Conservation (phyloP, 2,113 vertebrate species). For the Phoenicopterus ruber region DNA sequence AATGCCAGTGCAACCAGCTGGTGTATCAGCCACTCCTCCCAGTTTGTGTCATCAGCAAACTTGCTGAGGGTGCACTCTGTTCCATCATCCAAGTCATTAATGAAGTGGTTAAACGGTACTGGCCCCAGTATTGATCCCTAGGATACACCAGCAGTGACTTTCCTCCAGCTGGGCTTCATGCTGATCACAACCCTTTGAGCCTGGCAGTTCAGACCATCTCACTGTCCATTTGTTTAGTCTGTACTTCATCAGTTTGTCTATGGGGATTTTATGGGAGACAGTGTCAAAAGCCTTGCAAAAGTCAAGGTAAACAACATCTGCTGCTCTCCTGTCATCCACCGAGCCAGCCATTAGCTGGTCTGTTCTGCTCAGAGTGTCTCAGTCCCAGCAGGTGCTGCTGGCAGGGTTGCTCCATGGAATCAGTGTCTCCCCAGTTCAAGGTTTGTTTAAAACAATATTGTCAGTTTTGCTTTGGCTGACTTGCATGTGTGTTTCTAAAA, state of each 20-base stretch:
- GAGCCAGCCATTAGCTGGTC: background rate
- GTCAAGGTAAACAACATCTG: slow-evolving; percentile 15
- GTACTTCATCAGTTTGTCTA: background rate
- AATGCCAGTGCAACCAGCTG: background rate
- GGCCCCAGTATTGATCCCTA: background rate
- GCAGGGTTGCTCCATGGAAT: background rate
- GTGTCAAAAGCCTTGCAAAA: background rate
- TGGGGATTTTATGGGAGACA: background rate
- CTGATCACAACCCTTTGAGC: background rate
- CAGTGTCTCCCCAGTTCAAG: background rate
- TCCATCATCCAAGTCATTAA: background rate
- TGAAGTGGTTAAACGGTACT: background rate
- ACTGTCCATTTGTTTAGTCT: background rate
- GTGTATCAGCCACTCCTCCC: background rate
- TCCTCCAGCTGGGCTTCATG: background rate
- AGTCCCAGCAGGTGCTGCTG: background rate
- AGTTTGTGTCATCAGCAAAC: background rate
- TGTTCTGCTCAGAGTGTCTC: background rate
- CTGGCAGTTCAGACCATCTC: background rate
- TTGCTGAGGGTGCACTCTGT: background rate
- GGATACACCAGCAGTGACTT: background rate
- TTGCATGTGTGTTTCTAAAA: background rate
- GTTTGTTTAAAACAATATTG: background rate
- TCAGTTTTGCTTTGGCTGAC: background rate
- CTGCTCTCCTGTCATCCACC: background rate